A percentile compares a stretch with the other conserved stretches of the same genome.
These are phyloP conservation scores for Takifugu ocellatus DNA, from an alignment of 2,797 vertebrate species.

Conservation along the genomic window DNA sequence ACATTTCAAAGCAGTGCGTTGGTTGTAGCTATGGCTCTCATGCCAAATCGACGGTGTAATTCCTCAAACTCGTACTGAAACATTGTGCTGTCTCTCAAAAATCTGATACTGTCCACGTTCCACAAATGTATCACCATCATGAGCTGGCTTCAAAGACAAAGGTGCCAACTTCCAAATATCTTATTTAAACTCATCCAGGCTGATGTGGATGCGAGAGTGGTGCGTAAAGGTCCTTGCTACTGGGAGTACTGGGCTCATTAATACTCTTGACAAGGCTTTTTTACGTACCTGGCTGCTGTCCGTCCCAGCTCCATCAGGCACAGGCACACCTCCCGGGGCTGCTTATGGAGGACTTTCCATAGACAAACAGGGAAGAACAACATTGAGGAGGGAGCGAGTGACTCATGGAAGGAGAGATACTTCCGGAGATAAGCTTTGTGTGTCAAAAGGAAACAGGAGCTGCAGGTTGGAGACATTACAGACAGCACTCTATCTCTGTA, in stretches of 20 bases:
- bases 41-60: too few species aligned
- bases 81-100: too few species aligned
- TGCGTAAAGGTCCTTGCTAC: too few species aligned
- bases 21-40: too few species aligned
- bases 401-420: slow-evolving; percentile 47
- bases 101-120: too few species aligned
- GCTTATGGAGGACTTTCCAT: slow-evolving; percentile 88
- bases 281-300: slow-evolving; percentile 85
- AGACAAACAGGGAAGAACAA: slow-evolving; percentile 24
- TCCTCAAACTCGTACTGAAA: too few species aligned
- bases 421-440: slow-evolving; percentile 51
- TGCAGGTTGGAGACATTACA: slow-evolving; percentile 26
- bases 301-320: slow-evolving; percentile 93
- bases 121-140: too few species aligned
- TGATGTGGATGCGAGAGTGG: too few species aligned
- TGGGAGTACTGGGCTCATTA: neutral
- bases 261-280: neutral
- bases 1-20: too few species aligned
- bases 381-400: slow-evolving; percentile 15
- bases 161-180: too few species aligned
- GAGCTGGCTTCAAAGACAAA: too few species aligned
- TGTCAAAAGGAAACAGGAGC: slow-evolving; percentile 31
- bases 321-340: slow-evolving; percentile 92
- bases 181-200: too few species aligned
- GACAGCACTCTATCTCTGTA: slow-evolving; percentile 28